Evolutionary conservation across 2,113 vertebrate species (phyloP).

Genomic region (Progne subis): DNA sequence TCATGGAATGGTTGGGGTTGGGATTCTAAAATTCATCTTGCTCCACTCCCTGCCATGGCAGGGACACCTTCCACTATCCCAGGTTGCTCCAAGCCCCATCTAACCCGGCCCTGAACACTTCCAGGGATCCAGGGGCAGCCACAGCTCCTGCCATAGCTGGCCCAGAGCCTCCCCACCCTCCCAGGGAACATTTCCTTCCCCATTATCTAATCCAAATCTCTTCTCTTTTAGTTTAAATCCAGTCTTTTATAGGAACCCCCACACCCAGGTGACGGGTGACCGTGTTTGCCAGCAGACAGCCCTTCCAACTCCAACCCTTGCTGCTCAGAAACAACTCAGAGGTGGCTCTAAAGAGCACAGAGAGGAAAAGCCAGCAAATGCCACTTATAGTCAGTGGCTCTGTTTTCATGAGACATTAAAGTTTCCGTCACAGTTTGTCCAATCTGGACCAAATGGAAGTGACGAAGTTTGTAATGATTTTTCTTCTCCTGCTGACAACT

Average conservation of each 20-base stretch:
- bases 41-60: not conserved
- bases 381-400: not conserved
- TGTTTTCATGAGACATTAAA: constrained; percentile 21
- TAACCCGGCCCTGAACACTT: accelerated
- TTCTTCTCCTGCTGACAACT: constrained; percentile 1
- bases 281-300: not conserved
- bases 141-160: not conserved
- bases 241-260: not conserved
- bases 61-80: not conserved
- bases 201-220: not conserved
- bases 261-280: not conserved
- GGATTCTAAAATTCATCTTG: accelerated
- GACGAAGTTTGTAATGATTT: constrained; percentile 39
- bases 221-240: not conserved
- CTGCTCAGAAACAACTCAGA: not conserved
- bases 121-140: not conserved
- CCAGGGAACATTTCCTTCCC: not conserved
- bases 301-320: not conserved
- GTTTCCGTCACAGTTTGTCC: constrained; percentile 36
- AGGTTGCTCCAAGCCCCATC: accelerated
- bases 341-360: not conserved
- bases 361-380: not conserved
- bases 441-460: constrained; percentile 22
- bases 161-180: not conserved
- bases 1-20: not conserved